Evolutionary conservation across 2,113 vertebrate genomes (phyloP).

Genomic region (Felis chaus): DNA sequence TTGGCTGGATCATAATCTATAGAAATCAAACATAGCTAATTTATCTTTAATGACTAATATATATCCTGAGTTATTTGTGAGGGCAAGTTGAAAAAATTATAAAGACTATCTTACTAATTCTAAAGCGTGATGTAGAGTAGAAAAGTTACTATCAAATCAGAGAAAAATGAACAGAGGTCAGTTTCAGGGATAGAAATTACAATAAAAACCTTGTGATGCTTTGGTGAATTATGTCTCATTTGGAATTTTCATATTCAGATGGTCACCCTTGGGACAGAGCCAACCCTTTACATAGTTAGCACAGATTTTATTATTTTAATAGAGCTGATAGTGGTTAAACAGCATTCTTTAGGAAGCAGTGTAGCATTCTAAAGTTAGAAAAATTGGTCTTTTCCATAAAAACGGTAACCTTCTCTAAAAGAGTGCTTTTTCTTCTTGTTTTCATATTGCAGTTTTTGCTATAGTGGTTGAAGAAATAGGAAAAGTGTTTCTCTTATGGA

Average conservation of each 20-base stretch:
- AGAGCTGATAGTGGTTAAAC: background rate
- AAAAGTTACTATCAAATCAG: background rate
- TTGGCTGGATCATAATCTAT: background rate
- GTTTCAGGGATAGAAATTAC: background rate
- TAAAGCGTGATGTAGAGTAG: background rate
- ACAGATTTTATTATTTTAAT: constrained; percentile 32
- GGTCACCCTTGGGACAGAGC: background rate
- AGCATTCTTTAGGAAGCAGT: background rate
- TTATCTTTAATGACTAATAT: background rate
- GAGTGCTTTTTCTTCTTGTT: background rate
- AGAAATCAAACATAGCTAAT: background rate
- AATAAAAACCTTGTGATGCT: background rate
- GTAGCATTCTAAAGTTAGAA: constrained; percentile 23
- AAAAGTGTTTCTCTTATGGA: background rate
- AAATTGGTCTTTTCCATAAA: constrained; percentile 29
- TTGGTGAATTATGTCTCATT: background rate
- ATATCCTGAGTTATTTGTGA: background rate
- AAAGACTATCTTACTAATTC: background rate
- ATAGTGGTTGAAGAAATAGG: background rate
- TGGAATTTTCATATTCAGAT: constrained; percentile 28
- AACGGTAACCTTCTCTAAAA: background rate
- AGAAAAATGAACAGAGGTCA: background rate
- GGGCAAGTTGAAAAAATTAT: background rate
- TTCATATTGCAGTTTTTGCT: constrained; percentile 26
- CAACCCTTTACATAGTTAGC: background rate